These are phyloP conservation scores for Helobdella robusta DNA, from an alignment of 2,888 invertebrate genomes.

Conservation along the genomic window DNA sequence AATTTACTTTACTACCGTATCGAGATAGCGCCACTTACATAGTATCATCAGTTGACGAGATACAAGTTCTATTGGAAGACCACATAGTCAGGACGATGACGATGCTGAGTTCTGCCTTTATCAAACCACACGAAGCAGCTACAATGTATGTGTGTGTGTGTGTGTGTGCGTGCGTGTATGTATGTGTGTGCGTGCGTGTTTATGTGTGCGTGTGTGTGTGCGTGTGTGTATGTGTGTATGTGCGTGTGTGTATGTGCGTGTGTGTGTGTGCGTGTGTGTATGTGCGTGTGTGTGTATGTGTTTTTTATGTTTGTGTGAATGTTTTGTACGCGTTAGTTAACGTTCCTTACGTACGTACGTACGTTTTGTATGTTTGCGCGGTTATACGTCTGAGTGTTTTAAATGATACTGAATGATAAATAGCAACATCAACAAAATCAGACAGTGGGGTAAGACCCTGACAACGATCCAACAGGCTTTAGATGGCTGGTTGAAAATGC, in stretches of 20 bases:
- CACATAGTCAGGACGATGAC: conserved; percentile 49
- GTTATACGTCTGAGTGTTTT: no score
- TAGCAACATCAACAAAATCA: no score
- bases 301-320: not conserved
- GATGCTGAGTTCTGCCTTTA: conserved; percentile 49
- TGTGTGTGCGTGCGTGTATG: conserved; percentile 1
- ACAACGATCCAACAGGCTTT: conserved; percentile 78
- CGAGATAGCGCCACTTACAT: conserved; percentile 46
- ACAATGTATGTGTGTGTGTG: conserved; percentile 8
- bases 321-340: no score
- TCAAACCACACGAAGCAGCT: conserved; percentile 46
- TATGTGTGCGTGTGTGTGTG: conserved; percentile 3
- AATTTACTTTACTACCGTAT: conserved; percentile 38
- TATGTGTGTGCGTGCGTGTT: not conserved
- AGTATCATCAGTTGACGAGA: conserved; percentile 46
- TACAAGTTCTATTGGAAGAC: conserved; percentile 47
- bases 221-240: conserved; percentile 3
- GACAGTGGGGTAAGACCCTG: conserved; percentile 81
- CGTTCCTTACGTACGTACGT: no score
- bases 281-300: conserved; percentile 3
- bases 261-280: conserved; percentile 3
- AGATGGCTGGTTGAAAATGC: conserved; percentile 89
- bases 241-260: conserved; percentile 3
- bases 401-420: no score
- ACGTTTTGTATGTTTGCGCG: no score